Base-by-base conservation (phyloP, 2,888 invertebrate genomes). In the Oxyscelio sp. region DNA sequence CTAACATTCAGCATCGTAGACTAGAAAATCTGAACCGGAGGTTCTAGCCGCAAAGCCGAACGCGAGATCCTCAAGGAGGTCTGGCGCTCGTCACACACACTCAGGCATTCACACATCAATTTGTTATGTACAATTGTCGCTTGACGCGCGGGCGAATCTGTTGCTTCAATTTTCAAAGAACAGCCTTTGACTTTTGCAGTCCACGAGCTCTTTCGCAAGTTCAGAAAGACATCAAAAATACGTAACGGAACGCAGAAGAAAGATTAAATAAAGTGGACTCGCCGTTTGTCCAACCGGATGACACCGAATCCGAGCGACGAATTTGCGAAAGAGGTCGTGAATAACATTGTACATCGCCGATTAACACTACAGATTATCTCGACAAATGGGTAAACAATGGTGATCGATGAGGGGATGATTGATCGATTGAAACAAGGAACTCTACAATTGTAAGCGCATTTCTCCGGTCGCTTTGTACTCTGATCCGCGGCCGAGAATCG, bases 21-120 rank as follows among this genome's bases (percentile, higher is more conserved):
- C 90, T 90, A 90, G 90, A 90, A 89, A 88, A 87, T 87, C 85
- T 85, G 82, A 87, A 84, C 80, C 83, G 83, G 45, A 85, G 79
- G 84, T 87, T 86, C 84, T 85, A 85, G 84, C 83, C 82, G 85
- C 84, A 48, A 50, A 43, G 40, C 34, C 50, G 34, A 31, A 34
- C 66, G n/a, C 58, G 5, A 38, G 43, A 40, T n/a, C n/a, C 50
- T 31, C 19, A 38, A 24, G 50, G 24, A 17, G 40, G 59, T 52
- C 52, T 34, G 54, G 52, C 34, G 34, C 11, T 34, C 34, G 34
- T 34, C 19, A 31, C 71, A 79, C 34, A 34, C 74, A 81, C 31
- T 63, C 54, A 50, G n/a, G 19, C 78, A 83, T n/a, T 63, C 58
- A 11, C 68, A 63, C 43, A 48, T 22, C 50, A 75, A 77, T 77